Evolutionary conservation across 2,113 vertebrate genomes (phyloP), one percentile per base, ranked within the genome.

Genomic region (Nothobranchius furzeri): DNA sequence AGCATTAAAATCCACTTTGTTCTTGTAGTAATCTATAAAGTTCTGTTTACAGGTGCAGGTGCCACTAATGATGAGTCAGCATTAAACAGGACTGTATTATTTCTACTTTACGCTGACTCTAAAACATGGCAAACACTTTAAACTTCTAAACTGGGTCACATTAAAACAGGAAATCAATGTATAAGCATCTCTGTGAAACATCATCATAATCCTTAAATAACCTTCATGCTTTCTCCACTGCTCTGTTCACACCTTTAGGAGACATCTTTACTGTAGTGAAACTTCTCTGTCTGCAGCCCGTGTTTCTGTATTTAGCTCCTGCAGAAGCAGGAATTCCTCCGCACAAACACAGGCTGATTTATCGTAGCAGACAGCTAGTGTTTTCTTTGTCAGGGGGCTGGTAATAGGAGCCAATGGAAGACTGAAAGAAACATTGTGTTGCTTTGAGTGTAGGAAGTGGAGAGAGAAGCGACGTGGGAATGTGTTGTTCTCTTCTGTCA

Each of bases 341-440:
- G 67, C 64, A 82, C 71, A 65, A 70, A 61, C 66, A 37, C 60
- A 61, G 35, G 64, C 61, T 75, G 84, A 86, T 81, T 81, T 86
- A 86, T 79, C 71, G 81, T 25, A 56, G 69, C 84, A 81, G 79
- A 73, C 84, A 82, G 71, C 52, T 67, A 56, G 86, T 72, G 83
- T 81, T 86, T 78, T 78, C 71, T 42, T 65, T 82, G 86, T 88
- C 83, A 86, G 72, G 68, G 64, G 71, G 66, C 42, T 40, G 70
- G 66, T 83, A 86, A 83, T 70, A 37, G 76, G 76, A 81, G 84
- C 72, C 84, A 68, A 59, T 76, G 77, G 78, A 84, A 76, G 81
- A 83, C 75, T 73, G 81, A 81, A 79, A 72, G 76, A 88, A 84
- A 82, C 83, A 76, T 54, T 69, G 76, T 76, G 75, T 47, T 59